Evolutionary conservation across 64 coral and sea anemone genomes (phyloP).

Genomic region (Astreopora myriophthalma): DNA sequence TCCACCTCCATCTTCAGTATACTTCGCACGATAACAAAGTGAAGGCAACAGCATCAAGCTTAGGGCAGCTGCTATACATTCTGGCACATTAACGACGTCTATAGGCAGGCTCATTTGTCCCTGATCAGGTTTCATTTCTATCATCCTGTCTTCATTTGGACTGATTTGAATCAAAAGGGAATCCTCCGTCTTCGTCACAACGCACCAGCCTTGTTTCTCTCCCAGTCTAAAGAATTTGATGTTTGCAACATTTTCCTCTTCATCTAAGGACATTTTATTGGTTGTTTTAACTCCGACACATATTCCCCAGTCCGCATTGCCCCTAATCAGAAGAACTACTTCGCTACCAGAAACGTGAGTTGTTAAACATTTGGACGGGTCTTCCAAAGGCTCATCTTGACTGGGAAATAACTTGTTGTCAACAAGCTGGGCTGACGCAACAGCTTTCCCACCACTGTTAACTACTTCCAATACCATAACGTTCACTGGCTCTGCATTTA

Average conservation of each 20-base stretch:
- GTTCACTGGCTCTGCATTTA: not conserved
- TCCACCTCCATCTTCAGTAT: not conserved
- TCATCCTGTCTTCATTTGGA: slow-evolving; percentile 10
- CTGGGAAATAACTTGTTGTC: slow-evolving; percentile 9
- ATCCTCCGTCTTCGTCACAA: not conserved
- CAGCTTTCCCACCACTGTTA: not conserved
- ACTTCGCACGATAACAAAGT: not conserved
- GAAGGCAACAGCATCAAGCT: slow-evolving; percentile 12
- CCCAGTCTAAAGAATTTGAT: slow-evolving; percentile 10
- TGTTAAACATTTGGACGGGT: not conserved
- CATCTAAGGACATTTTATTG: not conserved
- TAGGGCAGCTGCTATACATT: not conserved
- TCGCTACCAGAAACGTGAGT: not conserved
- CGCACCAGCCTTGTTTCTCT: slow-evolving; percentile 17
- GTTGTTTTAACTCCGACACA: not conserved
- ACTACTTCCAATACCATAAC: slow-evolving; percentile 14
- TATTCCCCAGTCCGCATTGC: not conserved
- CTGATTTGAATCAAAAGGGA: slow-evolving; percentile 17
- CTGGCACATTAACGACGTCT: not conserved
- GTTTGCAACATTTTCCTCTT: not conserved
- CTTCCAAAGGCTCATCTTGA: not conserved
- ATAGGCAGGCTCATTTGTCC: not conserved
- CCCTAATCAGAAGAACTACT: not conserved
- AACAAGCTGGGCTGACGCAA: not conserved
- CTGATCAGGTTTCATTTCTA: slow-evolving; percentile 4